Evolutionary conservation across 2,888 invertebrate species (phyloP), one percentile per base, ranked within the genome.

Genomic region (Creontiades dilutus): DNA sequence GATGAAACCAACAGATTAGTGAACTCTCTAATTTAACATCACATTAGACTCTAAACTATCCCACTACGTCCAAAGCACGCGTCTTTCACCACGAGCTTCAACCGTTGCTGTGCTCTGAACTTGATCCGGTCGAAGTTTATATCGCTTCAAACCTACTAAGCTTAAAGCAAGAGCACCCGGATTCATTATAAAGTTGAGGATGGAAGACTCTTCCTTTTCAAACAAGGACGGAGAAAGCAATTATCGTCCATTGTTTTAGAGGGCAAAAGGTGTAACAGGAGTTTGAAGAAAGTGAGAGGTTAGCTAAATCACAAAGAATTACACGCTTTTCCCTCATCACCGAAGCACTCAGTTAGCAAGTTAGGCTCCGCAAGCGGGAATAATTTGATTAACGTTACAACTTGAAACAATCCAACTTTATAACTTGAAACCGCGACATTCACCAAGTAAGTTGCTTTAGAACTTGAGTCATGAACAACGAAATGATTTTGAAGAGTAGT

Each of bases 311-410:
- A 46, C 47, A n/a, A 78, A 78, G 78, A 78, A 78, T 78, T 78
- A 78, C 78, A 16, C 14, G 37, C 37, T 68, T 23, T 7, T 23
- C 78, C 78, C 19, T 78, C 78, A 46, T 78, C 78, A 78, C 37
- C 46, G 3, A n/a, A 37, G 13, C 27, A 37, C 78, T 78, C 46
- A 46, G 78, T 47, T 78, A 47, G 46, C 46, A 46, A 46, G 46
- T 46, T 78, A 28, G 47, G n/a, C 78, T 19, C 78, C 78, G 78
- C 37, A 78, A 78, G 46, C 78, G 37, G 47, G 47, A 46, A 78
- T 78, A 78, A 78, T 78, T 78, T 78, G 78, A 78, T 78, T 46
- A 78, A 78, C 78, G 78, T 76, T 76, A 76, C 78, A 78, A 78
- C 78, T 78, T 46, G 78, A 46, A 78, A 28, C 78, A 46, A 47